Base-by-base conservation (phyloP, 1,140 invertebrate genomes). In the Hormaphis cornu region DNA sequence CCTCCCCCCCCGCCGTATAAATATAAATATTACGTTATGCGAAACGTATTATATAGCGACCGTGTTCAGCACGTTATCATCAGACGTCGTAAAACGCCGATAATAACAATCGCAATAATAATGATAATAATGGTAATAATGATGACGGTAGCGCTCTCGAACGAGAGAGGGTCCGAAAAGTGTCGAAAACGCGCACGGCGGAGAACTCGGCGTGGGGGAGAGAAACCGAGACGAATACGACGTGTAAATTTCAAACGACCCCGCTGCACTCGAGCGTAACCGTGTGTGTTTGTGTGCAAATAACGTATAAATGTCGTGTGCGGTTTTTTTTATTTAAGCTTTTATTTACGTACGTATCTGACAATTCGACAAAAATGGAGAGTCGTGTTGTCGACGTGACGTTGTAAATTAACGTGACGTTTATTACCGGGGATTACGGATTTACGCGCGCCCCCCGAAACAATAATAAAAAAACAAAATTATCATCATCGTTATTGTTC, bases 361-460 rank as follows among this genome's bases (percentile, higher is more conserved):
- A n/a, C n/a, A n/a, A n/a, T n/a, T n/a, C n/a, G n/a, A n/a, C n/a
- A n/a, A n/a, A n/a, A n/a, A n/a, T n/a, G n/a, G n/a, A n/a, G n/a
- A n/a, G n/a, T n/a, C n/a, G n/a, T n/a, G n/a, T n/a, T n/a, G n/a
- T n/a, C 35, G 6, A 37, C 35, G 14, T 37, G 3, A 46, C 6
- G 40, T 46, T 50, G 44, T 66, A 66, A 66, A 66, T 66, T 50
- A 66, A 48, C 42, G 14, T 48, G 61, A 66, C 61, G n/a, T 66
- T 48, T 48, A 66, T 50, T 48, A 20, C 22, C 18, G 18, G 28
- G 37, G 61, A 66, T 66, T 50, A 66, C 61, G 35, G 61, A 66
- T 66, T 66, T 66, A 8, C 37, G 14, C n/a, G 28, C 26, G n/a
- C 61, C 44, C 28, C n/a, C 6, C 42, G 26, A 61, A 30, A 58